These are phyloP conservation scores for Cataglyphis livida DNA, from an alignment of 2,888 invertebrate species.

Conservation along the genomic window DNA sequence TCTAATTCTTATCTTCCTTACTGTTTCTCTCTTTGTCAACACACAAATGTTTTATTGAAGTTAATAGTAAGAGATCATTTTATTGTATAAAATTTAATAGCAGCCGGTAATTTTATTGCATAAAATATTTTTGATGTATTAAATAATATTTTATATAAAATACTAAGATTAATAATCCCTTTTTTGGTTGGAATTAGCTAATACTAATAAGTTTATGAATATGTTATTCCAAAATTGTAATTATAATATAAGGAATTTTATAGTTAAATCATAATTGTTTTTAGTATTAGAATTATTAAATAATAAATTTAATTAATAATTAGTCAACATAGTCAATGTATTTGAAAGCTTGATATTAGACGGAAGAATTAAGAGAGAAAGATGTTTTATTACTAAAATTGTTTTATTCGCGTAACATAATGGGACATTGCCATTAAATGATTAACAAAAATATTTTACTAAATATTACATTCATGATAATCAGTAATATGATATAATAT, in stretches of 20 bases:
- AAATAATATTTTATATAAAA: neutral
- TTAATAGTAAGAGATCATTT: neutral
- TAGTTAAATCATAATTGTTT: constrained; percentile 11
- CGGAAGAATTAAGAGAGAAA: neutral
- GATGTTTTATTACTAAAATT: neutral
- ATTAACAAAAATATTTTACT: neutral
- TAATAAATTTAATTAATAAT: neutral
- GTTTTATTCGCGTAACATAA: neutral
- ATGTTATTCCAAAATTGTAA: neutral
- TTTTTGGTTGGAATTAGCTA: neutral
- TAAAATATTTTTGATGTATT: neutral
- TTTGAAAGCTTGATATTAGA: neutral
- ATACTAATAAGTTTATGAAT: neutral
- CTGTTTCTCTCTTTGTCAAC: no score
- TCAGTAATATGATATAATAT: neutral
- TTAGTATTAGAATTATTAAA: neutral
- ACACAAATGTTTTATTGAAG: neutral
- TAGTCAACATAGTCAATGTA: neutral
- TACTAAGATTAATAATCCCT: neutral
- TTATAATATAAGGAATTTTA: constrained; percentile 13
- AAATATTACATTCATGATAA: constrained; percentile 1
- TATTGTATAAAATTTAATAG: neutral
- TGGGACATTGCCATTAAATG: neutral
- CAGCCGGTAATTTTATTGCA: neutral
- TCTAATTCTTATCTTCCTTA: neutral